A percentile compares a stretch with the other conserved stretches of the same genome.
These are phyloP conservation scores for Idris sp. DNA, from an alignment of 1,140 invertebrate genomes.

Conservation along the genomic window DNA sequence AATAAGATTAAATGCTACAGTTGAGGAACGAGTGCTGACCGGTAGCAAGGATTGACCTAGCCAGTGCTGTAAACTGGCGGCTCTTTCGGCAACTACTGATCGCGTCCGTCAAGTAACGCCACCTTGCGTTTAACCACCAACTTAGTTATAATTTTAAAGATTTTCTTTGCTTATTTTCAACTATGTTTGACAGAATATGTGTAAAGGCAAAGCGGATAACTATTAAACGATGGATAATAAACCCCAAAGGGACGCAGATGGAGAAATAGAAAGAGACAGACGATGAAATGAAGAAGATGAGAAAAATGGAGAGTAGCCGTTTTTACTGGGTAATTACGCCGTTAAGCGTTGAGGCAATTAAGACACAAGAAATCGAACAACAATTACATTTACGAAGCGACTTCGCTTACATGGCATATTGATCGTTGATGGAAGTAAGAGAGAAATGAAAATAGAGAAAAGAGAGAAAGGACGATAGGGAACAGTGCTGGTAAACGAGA, in stretches of 20 bases:
- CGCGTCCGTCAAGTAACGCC: slow-evolving; percentile 51
- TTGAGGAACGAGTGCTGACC: background rate
- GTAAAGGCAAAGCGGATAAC: slow-evolving; percentile 36
- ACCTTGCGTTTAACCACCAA: slow-evolving; percentile 32
- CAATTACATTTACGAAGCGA: slow-evolving; percentile 72
- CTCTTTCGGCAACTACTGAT: slow-evolving; percentile 23
- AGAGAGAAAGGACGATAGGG: slow-evolving; percentile 23
- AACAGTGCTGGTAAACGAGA: slow-evolving; percentile 18
- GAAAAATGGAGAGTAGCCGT: slow-evolving; percentile 51
- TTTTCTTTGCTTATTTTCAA: slow-evolving; percentile 48
- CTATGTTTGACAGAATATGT: slow-evolving; percentile 47
- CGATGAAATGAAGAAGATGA: slow-evolving; percentile 30
- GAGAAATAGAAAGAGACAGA: slow-evolving; percentile 17
- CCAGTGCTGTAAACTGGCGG: slow-evolving; percentile 75
- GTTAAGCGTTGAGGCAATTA: slow-evolving; percentile 75
- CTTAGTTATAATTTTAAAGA: slow-evolving; percentile 38
- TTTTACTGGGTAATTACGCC: slow-evolving; percentile 75
- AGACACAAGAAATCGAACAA: slow-evolving; percentile 76
- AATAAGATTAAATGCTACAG: background rate
- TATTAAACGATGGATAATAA: slow-evolving; percentile 41
- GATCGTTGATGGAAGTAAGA: slow-evolving; percentile 68
- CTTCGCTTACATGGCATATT: slow-evolving; percentile 71
- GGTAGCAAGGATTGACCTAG: slow-evolving; percentile 62
- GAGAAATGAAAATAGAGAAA: slow-evolving; percentile 53
- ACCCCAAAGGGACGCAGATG: slow-evolving; percentile 5